Evolutionary conservation across 2,797 vertebrate species (phyloP).

Genomic region (Coregonus ussuriensis): DNA sequence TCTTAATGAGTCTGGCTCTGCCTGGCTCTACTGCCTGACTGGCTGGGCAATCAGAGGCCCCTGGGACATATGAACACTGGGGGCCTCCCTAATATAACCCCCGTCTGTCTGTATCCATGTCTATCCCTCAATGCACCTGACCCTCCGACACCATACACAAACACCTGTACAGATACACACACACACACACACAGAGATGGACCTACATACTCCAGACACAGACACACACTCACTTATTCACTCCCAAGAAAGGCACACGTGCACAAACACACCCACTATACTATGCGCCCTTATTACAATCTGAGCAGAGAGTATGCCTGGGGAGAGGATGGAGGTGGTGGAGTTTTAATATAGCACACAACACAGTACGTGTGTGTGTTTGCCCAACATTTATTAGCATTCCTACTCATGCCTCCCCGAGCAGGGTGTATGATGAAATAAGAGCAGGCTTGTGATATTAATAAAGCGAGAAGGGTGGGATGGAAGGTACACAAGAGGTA

Average conservation of each 20-base stretch:
- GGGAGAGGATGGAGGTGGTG: not conserved
- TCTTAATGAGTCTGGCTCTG: slow-evolving; percentile 49
- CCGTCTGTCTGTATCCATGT: slow-evolving; percentile 29
- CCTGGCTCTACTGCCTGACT: slow-evolving; percentile 37
- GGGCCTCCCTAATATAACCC: slow-evolving; percentile 36
- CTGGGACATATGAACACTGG: slow-evolving; percentile 40
- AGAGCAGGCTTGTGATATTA: slow-evolving; percentile 3
- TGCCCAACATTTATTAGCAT: slow-evolving; percentile 29
- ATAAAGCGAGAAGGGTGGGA: not conserved
- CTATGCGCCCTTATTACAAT: slow-evolving; percentile 10
- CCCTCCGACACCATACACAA: not conserved
- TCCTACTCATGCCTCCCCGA: not conserved
- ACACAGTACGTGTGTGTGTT: slow-evolving; percentile 5
- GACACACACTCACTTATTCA: slow-evolving; percentile 1
- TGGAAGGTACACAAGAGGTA: not conserved
- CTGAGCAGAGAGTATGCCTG: not conserved
- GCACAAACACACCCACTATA: not conserved
- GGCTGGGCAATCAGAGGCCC: slow-evolving; percentile 30
- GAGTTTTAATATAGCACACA: not conserved
- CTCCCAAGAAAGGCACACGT: not conserved
- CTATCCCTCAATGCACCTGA: slow-evolving; percentile 7
- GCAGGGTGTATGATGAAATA: slow-evolving; percentile 9
- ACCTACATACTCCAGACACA: not conserved
- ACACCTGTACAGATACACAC: not conserved
- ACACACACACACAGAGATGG: not conserved